Base-by-base conservation (phyloP, 2,113 vertebrate species). In the Nipponia nippon region DNA sequence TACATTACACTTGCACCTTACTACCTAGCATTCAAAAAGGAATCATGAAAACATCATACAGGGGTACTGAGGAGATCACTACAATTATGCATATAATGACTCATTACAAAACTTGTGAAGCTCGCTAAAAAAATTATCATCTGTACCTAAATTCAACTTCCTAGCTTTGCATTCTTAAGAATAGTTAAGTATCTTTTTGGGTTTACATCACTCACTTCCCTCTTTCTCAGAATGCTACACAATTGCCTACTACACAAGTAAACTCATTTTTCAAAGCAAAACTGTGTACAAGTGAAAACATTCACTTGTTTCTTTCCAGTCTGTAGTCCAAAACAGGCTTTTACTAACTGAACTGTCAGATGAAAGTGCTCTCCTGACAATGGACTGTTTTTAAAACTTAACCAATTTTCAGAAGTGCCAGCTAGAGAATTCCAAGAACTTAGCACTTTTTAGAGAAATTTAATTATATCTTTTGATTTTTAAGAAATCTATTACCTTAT, bases 401-500 rank as follows among this genome's bases (percentile, higher is more conserved):
- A 62, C 2, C 15, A 7, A 53, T 76, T 61, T 95, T 76, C 36
- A 65, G 29, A 80, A 36, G 20, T n/a, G 25, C 4, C 36, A 61
- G 25, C n/a, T 55, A 40, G 22, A 82, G 34, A 82, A 81, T 63
- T 87, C 19, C 40, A 81, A 50, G 14, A 88, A 66, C 9, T 30
- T 34, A 6, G 25, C 9, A 23, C 7, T 46, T 71, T 56, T 78
- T 17, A 78, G 16, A 63, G n/a, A 19, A 47, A 84, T 36, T 11
- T 47, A 27, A 49, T 53, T 25, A 2, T 3, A 26, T 14, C 16
- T 69, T 81, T 89, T 78, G 4, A 77, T 84, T 73, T 73, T 82
- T 25, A 59, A 81, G 69, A 84, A 40, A 30, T 78, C 9, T 34
- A 14, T 95, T 98, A 99, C 99, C 99, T 99, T 98, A 99, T 99